A percentile compares a stretch with the other conserved stretches of the same genome.
Conservation (phyloP, 2,113 vertebrate species). For the Tor tambroides region DNA sequence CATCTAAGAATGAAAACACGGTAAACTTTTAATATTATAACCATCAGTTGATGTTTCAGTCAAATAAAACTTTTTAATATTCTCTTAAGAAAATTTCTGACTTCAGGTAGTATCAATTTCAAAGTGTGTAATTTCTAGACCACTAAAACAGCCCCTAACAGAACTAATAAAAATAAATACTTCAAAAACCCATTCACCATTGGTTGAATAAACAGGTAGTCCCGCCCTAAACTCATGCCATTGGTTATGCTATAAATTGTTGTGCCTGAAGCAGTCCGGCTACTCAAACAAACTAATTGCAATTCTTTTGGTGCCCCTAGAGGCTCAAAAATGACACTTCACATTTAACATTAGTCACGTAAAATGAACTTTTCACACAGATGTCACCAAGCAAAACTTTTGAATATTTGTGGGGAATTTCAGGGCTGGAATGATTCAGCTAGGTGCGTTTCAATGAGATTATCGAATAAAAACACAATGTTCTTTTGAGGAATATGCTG, state of each 20-base stretch:
- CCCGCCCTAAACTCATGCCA: background rate
- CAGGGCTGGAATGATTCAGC: background rate
- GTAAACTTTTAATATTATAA: background rate
- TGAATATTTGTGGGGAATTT: background rate
- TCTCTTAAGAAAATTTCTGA: background rate
- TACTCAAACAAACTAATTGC: background rate
- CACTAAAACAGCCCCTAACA: background rate
- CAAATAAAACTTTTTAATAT: background rate
- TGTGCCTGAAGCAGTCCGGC: background rate
- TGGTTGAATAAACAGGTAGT: background rate
- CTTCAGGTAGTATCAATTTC: background rate
- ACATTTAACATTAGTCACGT: background rate
- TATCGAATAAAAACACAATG: background rate
- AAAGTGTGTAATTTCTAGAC: background rate
- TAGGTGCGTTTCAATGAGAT: background rate
- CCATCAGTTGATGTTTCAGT: background rate
- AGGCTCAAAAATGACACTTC: background rate
- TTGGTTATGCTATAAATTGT: background rate
- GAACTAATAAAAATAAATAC: background rate
- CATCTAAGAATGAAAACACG: background rate
- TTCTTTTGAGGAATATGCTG: constrained; percentile 11
- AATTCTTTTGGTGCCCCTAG: background rate
- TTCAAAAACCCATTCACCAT: background rate
- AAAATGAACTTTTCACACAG: background rate
- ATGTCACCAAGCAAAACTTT: background rate